Conservation (phyloP, 1,140 invertebrate genomes). For the Pinna nobilis region DNA sequence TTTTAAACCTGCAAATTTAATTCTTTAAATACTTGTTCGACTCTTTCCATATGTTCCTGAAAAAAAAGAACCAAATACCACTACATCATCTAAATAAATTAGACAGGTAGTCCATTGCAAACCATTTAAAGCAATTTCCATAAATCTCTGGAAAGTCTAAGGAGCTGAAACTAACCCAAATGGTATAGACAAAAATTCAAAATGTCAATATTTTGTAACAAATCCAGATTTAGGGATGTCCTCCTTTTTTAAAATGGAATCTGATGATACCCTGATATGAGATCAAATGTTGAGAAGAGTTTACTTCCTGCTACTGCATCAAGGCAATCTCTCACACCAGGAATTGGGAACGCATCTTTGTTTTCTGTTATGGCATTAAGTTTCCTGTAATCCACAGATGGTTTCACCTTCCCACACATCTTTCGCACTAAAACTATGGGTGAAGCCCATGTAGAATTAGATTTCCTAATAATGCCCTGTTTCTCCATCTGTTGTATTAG, state of each 20-base stretch:
- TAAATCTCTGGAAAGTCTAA: slow-evolving; percentile 20
- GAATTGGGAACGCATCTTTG: slow-evolving; percentile 77
- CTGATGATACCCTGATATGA: slow-evolving; percentile 67
- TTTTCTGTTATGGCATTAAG: slow-evolving; percentile 73
- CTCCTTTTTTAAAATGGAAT: slow-evolving; percentile 62
- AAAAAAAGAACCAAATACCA: not conserved
- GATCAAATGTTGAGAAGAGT: slow-evolving; percentile 75
- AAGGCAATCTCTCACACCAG: slow-evolving; percentile 74
- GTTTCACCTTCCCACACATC: slow-evolving; percentile 1
- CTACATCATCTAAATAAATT: slow-evolving; percentile 30
- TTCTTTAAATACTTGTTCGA: slow-evolving; percentile 15
- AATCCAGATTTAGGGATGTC: slow-evolving; percentile 69
- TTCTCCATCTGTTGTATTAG: slow-evolving; percentile 33
- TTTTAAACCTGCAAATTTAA: slow-evolving; percentile 23
- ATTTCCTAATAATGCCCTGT: slow-evolving; percentile 50
- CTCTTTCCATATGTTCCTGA: not conserved
- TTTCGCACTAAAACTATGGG: slow-evolving; percentile 11
- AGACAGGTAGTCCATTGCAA: slow-evolving; percentile 21
- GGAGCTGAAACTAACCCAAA: slow-evolving; percentile 7
- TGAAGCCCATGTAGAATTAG: slow-evolving; percentile 68
- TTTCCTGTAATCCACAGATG: slow-evolving; percentile 71
- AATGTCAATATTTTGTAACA: slow-evolving; percentile 32
- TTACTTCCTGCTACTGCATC: slow-evolving; percentile 65
- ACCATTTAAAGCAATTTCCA: slow-evolving; percentile 19
- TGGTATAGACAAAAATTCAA: slow-evolving; percentile 28